Conservation (phyloP, 2,113 vertebrate species). For the Rhabdornis inornatus region DNA sequence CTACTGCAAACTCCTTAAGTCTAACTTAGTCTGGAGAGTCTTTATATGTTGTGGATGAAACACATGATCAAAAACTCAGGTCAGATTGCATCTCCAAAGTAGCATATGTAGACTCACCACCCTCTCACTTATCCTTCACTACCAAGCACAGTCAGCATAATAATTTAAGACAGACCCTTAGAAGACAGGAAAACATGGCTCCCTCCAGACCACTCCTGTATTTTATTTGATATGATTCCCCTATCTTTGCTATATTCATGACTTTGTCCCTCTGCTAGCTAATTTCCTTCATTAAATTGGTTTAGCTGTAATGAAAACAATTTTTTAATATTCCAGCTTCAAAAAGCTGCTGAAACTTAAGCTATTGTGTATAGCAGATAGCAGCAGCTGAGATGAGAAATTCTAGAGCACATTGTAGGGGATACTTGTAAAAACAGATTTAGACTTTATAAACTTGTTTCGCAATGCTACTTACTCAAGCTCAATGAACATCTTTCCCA, state of each 20-base stretch:
- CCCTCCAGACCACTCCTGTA: background rate
- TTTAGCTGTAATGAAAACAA: background rate
- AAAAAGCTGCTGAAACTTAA: background rate
- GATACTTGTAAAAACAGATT: background rate
- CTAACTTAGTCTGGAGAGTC: background rate
- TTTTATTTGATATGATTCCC: background rate
- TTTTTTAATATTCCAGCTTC: background rate
- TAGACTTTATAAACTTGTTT: background rate
- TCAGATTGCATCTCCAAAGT: background rate
- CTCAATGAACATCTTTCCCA: background rate
- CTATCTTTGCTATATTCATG: background rate
- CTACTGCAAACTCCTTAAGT: background rate
- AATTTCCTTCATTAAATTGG: background rate
- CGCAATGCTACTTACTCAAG: background rate
- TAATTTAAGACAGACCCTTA: background rate
- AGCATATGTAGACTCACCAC: rapidly evolving
- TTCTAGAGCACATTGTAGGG: background rate
- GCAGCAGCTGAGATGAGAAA: background rate
- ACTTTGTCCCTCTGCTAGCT: background rate
- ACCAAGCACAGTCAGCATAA: background rate
- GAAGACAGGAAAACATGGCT: background rate
- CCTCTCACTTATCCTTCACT: background rate
- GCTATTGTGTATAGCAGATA: background rate
- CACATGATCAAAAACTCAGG: background rate
- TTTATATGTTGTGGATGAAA: background rate